phyloP scores from a whole-genome alignment of 2,888 invertebrate species.

The Caradrina kadenii region DNA sequence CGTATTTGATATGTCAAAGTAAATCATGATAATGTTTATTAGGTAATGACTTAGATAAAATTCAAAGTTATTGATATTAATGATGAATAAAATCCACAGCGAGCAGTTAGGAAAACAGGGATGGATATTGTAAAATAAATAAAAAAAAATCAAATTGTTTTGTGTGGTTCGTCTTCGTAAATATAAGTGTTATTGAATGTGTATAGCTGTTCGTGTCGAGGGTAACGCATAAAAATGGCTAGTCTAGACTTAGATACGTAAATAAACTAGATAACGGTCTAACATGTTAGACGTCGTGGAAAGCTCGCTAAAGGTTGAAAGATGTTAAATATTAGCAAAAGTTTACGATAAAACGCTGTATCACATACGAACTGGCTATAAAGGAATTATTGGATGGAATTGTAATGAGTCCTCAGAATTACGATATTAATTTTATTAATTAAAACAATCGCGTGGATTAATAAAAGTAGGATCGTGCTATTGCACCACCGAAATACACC shows the following conservation, averaged over 20 bases:
- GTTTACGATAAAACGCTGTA: slow-evolving; percentile 61
- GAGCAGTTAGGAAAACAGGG: slow-evolving; percentile 90
- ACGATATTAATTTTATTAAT: slow-evolving; percentile 79
- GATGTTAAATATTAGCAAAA: slow-evolving; percentile 69
- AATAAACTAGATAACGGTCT: slow-evolving; percentile 75
- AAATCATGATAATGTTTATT: slow-evolving; percentile 89
- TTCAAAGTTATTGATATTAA: slow-evolving; percentile 83
- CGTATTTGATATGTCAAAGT: slow-evolving; percentile 91
- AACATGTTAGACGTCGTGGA: slow-evolving; percentile 70
- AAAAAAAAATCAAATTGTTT: slow-evolving; percentile 81
- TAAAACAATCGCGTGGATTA: slow-evolving; percentile 78
- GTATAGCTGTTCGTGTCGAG: slow-evolving; percentile 85
- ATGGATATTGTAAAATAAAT: slow-evolving; percentile 86
- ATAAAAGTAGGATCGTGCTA: slow-evolving; percentile 88
- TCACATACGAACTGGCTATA: slow-evolving; percentile 61
- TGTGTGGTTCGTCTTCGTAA: slow-evolving; percentile 87
- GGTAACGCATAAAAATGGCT: slow-evolving; percentile 80
- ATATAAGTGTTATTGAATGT: slow-evolving; percentile 89
- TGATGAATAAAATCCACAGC: slow-evolving; percentile 83
- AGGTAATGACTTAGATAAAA: slow-evolving; percentile 88
- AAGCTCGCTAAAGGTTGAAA: slow-evolving; percentile 88
- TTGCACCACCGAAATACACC: slow-evolving; percentile 89
- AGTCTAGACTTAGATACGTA: slow-evolving; percentile 82
- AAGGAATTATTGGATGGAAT: slow-evolving; percentile 88
- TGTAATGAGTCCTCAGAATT: slow-evolving; percentile 68